A percentile compares a stretch with the other conserved stretches of the same genome.
Conservation (phyloP, 2,888 invertebrate species). For the Volucella bombylans region DNA sequence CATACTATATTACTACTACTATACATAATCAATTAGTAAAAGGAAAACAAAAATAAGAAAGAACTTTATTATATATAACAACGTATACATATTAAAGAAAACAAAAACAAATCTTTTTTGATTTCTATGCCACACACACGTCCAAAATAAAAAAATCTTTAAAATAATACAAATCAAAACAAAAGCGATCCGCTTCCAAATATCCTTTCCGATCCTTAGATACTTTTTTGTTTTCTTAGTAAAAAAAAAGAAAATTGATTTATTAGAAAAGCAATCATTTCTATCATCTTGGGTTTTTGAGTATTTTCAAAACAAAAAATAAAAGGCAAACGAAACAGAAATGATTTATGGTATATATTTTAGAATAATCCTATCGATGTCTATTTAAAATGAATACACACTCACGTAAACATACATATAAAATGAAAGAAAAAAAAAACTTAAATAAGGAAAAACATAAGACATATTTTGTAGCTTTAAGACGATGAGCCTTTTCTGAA, state of each 20-base stretch:
- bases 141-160: constrained; percentile 60
- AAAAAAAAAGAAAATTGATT: neutral
- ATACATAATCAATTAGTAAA: constrained; percentile 70
- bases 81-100: constrained; percentile 58
- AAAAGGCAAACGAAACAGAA: constrained; percentile 39
- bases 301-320: neutral
- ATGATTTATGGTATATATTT: constrained; percentile 53
- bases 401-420: constrained; percentile 56
- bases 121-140: constrained; percentile 66
- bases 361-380: constrained; percentile 73
- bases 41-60: constrained; percentile 31
- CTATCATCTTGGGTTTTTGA: constrained; percentile 33
- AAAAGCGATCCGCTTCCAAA: constrained; percentile 59
- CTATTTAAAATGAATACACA: constrained; percentile 67
- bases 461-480: constrained; percentile 74
- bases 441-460: constrained; percentile 67
- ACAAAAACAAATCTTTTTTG: constrained; percentile 38
- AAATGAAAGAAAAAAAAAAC: constrained; percentile 25
- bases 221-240: constrained; percentile 23
- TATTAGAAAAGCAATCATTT: constrained; percentile 6
- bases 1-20: constrained; percentile 69
- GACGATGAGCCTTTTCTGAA: constrained; percentile 73
- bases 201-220: constrained; percentile 67
- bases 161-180: constrained; percentile 26
- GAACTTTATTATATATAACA: constrained; percentile 56